Evolutionary conservation across 2,888 invertebrate genomes (phyloP), one percentile per base, ranked within the genome.

Genomic region (Drosophila vallismaia): DNA sequence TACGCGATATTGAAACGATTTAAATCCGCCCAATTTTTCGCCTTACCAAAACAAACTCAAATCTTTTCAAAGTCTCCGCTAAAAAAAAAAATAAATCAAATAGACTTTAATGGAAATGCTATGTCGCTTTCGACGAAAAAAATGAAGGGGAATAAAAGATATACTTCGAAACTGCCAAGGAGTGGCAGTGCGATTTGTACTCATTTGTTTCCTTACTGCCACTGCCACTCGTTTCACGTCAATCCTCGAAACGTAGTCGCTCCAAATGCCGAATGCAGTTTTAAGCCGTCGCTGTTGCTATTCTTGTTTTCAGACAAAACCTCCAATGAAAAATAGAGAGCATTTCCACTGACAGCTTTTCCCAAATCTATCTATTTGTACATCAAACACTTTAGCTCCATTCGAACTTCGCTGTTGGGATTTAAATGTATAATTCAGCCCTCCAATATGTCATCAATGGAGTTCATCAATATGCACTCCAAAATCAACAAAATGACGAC

Each of bases 361-460:
- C 48, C 28, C 33, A 58, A 49, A 44, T 42, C 19, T 26, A 46
- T 40, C 38, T 45, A 46, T 42, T 50, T 54, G 56, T 55, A 48
- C 69, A 56, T 68, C 66, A 68, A 77, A 63, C 55, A 57, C 44
- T 51, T 48, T 19, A 29, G 59, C 44, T 9, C 28, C 40, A 14
- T 33, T 44, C n/a, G 48, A 49, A 46, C 57, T 58, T 58, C 67
- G 54, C 45, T 38, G 50, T 48, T 56, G 63, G 63, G 63, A 63
- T 79, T 85, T 79, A 67, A 79, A 85, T 85, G 78, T 79, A 69
- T 72, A 75, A 85, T 70, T 56, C 56, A 73, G 58, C 66, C 57
- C 40, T 56, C 33, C n/a, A 45, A 49, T 36, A 40, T 54, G 49
- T 57, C 58, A 12, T 63, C 50, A 72, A 66, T 33, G 57, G 49